phyloP scores from a whole-genome alignment of 2,888 invertebrate genomes.

The Notocelia uddmanniana region DNA sequence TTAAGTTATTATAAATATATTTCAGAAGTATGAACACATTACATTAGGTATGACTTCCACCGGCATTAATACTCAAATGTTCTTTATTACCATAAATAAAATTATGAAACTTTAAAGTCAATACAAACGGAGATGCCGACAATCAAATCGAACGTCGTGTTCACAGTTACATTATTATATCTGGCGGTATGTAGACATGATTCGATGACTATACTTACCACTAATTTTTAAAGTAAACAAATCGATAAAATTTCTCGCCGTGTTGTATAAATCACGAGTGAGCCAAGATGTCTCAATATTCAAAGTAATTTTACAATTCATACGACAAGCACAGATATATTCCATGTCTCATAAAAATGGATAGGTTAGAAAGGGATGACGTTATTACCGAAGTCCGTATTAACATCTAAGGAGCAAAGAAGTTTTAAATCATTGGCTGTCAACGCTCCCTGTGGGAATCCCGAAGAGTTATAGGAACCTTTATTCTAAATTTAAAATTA shows the following conservation, averaged over 20 bases:
- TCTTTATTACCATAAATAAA: constrained; percentile 26
- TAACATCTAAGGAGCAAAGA: constrained; percentile 78
- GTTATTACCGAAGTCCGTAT: constrained; percentile 66
- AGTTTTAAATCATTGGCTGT: constrained; percentile 83
- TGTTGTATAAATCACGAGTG: constrained; percentile 75
- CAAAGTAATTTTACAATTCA: constrained; percentile 67
- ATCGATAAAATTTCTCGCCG: constrained; percentile 78
- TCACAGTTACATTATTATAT: constrained; percentile 35
- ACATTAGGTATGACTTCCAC: neutral
- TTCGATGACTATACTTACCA: constrained; percentile 59
- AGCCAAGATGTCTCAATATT: constrained; percentile 81
- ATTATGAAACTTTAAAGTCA: constrained; percentile 15
- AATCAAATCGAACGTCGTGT: constrained; percentile 24
- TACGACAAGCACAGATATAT: constrained; percentile 58
- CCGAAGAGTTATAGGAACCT: constrained; percentile 82
- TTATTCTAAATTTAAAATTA: constrained; percentile 86
- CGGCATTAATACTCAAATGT: constrained; percentile 1
- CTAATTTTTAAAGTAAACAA: constrained; percentile 84
- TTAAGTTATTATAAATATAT: too few relatives aligned
- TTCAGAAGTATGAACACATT: neutral
- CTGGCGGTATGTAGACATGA: constrained; percentile 41
- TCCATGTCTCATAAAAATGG: constrained; percentile 44
- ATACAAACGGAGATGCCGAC: constrained; percentile 27
- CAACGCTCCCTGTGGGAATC: constrained; percentile 84
- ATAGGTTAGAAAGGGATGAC: constrained; percentile 64